Conservation (phyloP, 2,797 vertebrate species). For the Leptodactylus fallax region DNA sequence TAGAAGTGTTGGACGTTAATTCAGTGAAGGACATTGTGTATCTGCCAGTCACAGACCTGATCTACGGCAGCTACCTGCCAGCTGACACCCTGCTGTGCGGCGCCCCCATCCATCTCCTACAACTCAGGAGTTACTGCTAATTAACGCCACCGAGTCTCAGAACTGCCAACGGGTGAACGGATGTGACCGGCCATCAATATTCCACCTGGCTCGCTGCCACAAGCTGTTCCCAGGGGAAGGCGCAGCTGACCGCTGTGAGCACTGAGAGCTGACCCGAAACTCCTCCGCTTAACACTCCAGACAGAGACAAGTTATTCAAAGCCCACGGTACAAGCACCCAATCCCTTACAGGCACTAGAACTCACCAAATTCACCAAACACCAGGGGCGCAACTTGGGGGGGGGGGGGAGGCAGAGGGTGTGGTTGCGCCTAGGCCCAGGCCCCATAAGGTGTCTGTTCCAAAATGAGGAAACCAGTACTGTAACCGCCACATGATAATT, state of each 20-base stretch:
- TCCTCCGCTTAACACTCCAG: conserved; percentile 21
- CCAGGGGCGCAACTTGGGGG: too few species aligned
- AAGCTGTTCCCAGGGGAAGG: conserved; percentile 23
- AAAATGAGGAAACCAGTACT: too few species aligned
- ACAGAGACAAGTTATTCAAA: conserved; percentile 30
- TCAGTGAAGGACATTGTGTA: background rate
- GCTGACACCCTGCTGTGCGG: background rate
- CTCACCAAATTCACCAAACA: background rate
- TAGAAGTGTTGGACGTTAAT: conserved; percentile 1
- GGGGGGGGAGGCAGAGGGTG: too few species aligned
- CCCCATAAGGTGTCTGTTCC: too few species aligned
- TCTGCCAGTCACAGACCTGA: conserved; percentile 10
- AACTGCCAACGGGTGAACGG: conserved; percentile 39
- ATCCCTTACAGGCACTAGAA: background rate
- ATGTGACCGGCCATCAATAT: conserved; percentile 57
- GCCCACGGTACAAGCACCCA: background rate
- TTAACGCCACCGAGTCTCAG: conserved; percentile 47
- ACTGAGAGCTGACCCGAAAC: background rate
- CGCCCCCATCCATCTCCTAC: conserved; percentile 47
- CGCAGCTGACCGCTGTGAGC: background rate
- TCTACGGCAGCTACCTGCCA: background rate
- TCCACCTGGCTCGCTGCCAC: conserved; percentile 44
- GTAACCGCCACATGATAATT: too few species aligned
- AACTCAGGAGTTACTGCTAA: conserved; percentile 52
- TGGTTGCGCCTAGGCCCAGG: too few species aligned